These are phyloP conservation scores for Butorides virescens DNA, from an alignment of 2,113 vertebrate species.

Conservation along the genomic window DNA sequence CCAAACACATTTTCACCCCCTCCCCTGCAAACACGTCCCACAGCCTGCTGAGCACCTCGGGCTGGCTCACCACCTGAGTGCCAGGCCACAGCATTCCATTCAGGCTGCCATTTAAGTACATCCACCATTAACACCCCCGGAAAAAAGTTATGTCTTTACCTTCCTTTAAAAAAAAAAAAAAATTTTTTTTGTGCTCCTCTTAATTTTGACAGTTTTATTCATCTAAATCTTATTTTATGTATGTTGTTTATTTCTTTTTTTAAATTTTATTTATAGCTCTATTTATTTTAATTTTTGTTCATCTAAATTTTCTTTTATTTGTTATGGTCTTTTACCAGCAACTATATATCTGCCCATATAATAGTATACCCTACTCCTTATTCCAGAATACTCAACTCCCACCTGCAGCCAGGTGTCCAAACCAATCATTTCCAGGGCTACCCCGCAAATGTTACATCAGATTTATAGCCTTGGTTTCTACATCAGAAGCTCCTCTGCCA, in stretches of 20 bases:
- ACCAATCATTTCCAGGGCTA: not conserved
- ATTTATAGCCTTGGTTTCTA: not conserved
- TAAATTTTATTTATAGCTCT: too few relatives aligned
- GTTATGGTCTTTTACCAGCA: not conserved
- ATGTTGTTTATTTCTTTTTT: too few relatives aligned
- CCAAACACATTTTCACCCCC: not conserved
- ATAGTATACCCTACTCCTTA: not conserved
- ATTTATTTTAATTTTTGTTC: not conserved
- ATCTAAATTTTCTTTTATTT: not conserved
- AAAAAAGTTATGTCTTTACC: not conserved
- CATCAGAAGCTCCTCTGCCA: not conserved
- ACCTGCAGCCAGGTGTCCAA: not conserved
- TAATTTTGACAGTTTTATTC: too few relatives aligned
- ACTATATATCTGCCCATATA: not conserved
- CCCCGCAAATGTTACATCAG: accelerated
- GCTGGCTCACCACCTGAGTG: not conserved
- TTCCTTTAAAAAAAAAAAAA: not conserved
- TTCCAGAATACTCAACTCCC: not conserved
- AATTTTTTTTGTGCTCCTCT: too few relatives aligned
- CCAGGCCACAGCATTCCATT: not conserved
- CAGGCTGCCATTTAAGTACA: not conserved
- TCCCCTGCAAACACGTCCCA: not conserved
- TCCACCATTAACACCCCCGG: not conserved
- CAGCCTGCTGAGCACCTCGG: not conserved
- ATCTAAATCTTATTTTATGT: too few relatives aligned